These are phyloP conservation scores for Lithophane leautieri DNA, from an alignment of 2,888 invertebrate genomes.

Conservation along the genomic window DNA sequence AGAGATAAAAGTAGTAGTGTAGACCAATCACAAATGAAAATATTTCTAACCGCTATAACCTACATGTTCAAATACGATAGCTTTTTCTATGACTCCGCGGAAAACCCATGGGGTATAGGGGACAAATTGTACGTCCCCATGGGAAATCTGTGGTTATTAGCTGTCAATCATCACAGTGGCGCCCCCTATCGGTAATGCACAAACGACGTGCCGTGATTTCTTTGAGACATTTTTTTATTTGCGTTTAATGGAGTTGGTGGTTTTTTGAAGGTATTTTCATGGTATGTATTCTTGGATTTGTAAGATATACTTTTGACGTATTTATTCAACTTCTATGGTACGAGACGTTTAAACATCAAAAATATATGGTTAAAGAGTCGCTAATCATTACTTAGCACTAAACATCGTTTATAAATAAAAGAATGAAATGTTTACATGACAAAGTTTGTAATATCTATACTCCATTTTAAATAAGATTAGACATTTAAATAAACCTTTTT, in stretches of 20 bases:
- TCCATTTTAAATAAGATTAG: too few species aligned
- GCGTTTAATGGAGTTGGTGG: background rate
- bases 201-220: conserved; percentile 68
- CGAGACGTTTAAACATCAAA: too few species aligned
- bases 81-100: conserved; percentile 60
- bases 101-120: conserved; percentile 69
- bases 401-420: too few species aligned
- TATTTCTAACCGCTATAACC: conserved; percentile 12
- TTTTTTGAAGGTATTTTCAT: background rate
- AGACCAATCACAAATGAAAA: background rate
- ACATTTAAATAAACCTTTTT: too few species aligned
- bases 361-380: too few species aligned
- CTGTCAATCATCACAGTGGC: conserved; percentile 83
- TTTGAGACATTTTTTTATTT: conserved; percentile 46
- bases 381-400: too few species aligned
- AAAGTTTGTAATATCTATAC: too few species aligned
- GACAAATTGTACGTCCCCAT: conserved; percentile 81
- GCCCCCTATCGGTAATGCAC: conserved; percentile 63
- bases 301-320: background rate
- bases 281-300: background rate
- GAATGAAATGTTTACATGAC: too few species aligned
- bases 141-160: conserved; percentile 88
- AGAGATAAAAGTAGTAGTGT: too few species aligned
- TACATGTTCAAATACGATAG: conserved; percentile 35
- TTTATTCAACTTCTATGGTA: background rate